A percentile compares a stretch with the other conserved stretches of the same genome.
These are phyloP conservation scores for Sarcophaga bullata DNA, from an alignment of 1,140 invertebrate species.

Conservation along the genomic window DNA sequence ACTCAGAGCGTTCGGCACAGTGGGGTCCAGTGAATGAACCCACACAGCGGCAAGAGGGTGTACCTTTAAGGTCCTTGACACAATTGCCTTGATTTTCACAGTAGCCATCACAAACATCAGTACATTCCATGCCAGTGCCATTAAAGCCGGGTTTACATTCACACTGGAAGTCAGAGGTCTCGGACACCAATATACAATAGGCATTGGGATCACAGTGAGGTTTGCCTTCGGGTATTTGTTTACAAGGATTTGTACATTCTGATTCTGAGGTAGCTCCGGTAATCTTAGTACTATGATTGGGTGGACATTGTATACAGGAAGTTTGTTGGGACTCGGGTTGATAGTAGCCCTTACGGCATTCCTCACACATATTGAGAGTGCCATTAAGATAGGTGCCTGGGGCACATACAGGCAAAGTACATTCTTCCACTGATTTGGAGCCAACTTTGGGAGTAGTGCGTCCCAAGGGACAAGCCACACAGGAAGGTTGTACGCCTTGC, in stretches of 20 bases:
- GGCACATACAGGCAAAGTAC: conserved; percentile 87
- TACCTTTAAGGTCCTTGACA: conserved; percentile 83
- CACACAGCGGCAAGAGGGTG: conserved; percentile 87
- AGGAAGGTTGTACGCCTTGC: conserved; percentile 87
- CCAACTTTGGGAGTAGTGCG: conserved; percentile 88
- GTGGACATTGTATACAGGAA: conserved; percentile 86
- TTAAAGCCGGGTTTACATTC: conserved; percentile 95
- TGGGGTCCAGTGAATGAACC: conserved; percentile 93
- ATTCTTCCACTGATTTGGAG: conserved; percentile 87
- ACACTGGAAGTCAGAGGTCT: conserved; percentile 89
- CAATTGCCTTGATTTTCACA: conserved; percentile 94
- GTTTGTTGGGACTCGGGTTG: conserved; percentile 92
- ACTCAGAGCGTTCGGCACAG: conserved; percentile 90
- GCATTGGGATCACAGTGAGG: conserved; percentile 89
- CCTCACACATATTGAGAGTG: conserved; percentile 83
- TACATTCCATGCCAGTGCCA: conserved; percentile 83
- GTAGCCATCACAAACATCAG: conserved; percentile 86
- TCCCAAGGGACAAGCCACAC: conserved; percentile 86
- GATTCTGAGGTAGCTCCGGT: conserved; percentile 77
- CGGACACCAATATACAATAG: conserved; percentile 85
- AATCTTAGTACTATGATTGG: conserved; percentile 90
- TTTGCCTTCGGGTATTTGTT: conserved; percentile 75
- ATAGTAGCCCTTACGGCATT: conserved; percentile 92
- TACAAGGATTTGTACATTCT: conserved; percentile 93
- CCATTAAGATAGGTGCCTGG: conserved; percentile 86